phyloP scores from a whole-genome alignment of 2,797 vertebrate genomes.

The Helostoma temminkii region DNA sequence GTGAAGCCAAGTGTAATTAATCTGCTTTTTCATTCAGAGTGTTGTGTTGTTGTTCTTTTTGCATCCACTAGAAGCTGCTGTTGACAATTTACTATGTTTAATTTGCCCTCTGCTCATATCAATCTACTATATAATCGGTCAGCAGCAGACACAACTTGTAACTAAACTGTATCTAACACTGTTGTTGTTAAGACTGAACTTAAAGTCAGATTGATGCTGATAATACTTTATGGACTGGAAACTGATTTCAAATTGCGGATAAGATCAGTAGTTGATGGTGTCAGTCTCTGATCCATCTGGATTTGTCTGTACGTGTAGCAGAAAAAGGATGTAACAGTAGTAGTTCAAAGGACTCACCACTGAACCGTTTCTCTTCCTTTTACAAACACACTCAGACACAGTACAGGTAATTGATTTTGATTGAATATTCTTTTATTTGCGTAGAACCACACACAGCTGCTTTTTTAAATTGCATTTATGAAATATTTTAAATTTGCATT shows the following conservation, averaged over 20 bases:
- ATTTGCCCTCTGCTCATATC: background rate
- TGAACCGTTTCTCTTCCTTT: background rate
- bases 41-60: slow-evolving; percentile 27
- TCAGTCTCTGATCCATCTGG: slow-evolving; percentile 25
- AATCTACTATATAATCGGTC: background rate
- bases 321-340: slow-evolving; percentile 19
- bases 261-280: slow-evolving; percentile 2
- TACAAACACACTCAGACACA: background rate
- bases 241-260: background rate
- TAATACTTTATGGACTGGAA: background rate
- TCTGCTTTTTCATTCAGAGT: background rate
- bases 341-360: background rate
- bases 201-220: slow-evolving; percentile 8
- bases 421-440: background rate
- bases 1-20: background rate
- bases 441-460: too few species aligned
- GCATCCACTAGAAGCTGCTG: slow-evolving; percentile 44
- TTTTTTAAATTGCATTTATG: too few species aligned
- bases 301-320: slow-evolving; percentile 21
- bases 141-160: too few species aligned
- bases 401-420: background rate
- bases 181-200: background rate
- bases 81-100: slow-evolving; percentile 16
- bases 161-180: background rate
- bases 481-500: too few species aligned